Conservation (phyloP, 2,113 vertebrate species). For the Phylloscopus trochilus region DNA sequence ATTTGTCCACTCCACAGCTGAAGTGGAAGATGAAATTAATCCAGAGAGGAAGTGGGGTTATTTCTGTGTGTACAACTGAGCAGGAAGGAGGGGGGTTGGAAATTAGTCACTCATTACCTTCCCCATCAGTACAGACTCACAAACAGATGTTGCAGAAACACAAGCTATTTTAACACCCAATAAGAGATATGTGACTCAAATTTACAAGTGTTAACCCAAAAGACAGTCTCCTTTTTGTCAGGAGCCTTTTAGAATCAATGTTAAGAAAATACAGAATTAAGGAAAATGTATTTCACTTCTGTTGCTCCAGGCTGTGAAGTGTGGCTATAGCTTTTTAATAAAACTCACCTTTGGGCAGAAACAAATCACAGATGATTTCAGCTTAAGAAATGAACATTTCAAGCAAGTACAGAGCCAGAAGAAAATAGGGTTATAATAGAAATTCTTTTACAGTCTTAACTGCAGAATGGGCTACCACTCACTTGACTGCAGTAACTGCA, state of each 20-base stretch:
- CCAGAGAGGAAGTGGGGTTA: not conserved
- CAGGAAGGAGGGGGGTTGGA: not conserved
- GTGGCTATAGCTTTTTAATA: not conserved
- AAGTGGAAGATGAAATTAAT: not conserved
- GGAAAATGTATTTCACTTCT: not conserved
- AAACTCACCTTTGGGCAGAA: not conserved
- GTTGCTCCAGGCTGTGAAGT: not conserved
- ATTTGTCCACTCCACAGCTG: not conserved
- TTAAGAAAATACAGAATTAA: not conserved
- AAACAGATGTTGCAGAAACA: not conserved
- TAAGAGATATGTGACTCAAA: not conserved
- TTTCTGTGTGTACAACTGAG: not conserved
- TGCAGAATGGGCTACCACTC: constrained; percentile 16
- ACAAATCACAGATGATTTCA: not conserved
- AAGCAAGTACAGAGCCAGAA: not conserved
- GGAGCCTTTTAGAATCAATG: not conserved
- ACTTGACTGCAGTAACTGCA: not conserved
- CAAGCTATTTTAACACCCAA: not conserved
- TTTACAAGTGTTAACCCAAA: not conserved
- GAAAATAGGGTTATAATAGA: constrained; percentile 22
- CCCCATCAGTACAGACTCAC: not conserved
- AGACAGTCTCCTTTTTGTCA: not conserved
- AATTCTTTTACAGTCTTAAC: not conserved
- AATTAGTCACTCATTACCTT: not conserved
- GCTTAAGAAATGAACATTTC: not conserved